Evolutionary conservation across 2,888 invertebrate species (phyloP).

Genomic region (Tetranychus truncatus): DNA sequence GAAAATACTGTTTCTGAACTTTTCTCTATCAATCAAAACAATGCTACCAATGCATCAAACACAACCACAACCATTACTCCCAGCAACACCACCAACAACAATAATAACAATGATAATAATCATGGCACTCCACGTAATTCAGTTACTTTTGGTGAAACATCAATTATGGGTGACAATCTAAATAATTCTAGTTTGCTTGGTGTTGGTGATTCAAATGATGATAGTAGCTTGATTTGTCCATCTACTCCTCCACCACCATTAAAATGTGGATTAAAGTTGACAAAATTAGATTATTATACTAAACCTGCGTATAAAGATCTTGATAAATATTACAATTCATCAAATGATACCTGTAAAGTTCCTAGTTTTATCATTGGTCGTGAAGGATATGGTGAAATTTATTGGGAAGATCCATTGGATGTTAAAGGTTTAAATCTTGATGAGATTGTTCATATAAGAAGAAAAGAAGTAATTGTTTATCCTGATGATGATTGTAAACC

Average conservation of each 20-base stretch:
- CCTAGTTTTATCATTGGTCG: conserved; percentile 74
- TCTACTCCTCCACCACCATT: conserved; percentile 8
- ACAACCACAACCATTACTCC: not conserved
- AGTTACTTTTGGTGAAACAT: not conserved
- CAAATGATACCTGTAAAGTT: conserved; percentile 58
- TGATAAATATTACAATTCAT: conserved; percentile 46
- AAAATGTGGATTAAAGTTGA: conserved; percentile 35
- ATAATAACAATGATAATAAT: too few relatives aligned
- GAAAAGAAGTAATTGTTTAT: conserved; percentile 86
- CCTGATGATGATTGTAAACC: conserved; percentile 70
- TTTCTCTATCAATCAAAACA: not conserved
- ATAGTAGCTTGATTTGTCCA: not conserved
- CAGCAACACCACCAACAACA: not conserved
- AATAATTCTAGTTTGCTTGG: not conserved
- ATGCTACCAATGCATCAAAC: not conserved
- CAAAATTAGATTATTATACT: conserved; percentile 71
- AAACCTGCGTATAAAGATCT: conserved; percentile 67
- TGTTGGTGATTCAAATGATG: not conserved
- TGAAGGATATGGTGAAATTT: conserved; percentile 72
- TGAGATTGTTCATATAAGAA: conserved; percentile 68
- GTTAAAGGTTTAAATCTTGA: conserved; percentile 69
- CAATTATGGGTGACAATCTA: not conserved
- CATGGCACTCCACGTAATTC: not conserved
- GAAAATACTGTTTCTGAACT: not conserved
- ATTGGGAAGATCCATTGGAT: conserved; percentile 63